These are phyloP conservation scores for Drosophila cognata DNA, from an alignment of 2,888 invertebrate species.

Conservation along the genomic window DNA sequence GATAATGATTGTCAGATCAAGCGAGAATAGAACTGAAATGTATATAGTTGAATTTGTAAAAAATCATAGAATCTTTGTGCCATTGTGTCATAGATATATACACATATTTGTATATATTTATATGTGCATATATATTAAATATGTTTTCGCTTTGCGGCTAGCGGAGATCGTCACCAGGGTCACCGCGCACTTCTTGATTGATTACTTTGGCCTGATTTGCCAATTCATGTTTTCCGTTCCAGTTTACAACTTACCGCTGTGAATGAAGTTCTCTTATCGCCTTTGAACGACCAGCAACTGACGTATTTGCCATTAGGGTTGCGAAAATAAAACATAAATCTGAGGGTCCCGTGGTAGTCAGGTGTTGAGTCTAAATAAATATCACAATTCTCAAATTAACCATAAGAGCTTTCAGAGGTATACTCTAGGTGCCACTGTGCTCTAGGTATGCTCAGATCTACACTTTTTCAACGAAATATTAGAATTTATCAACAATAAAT, in stretches of 20 bases:
- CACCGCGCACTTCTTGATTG: conserved; percentile 46
- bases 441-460: neutral
- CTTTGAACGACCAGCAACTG: neutral
- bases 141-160: conserved; percentile 5
- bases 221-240: neutral
- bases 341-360: too few relatives aligned
- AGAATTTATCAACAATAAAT: neutral
- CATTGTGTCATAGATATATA: neutral
- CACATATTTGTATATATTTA: neutral
- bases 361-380: neutral
- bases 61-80: neutral
- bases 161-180: neutral
- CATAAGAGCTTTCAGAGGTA: neutral
- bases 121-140: neutral
- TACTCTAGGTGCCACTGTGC: neutral
- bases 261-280: conserved; percentile 2
- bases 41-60: neutral
- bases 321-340: neutral
- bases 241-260: neutral
- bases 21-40: neutral
- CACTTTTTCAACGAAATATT: neutral
- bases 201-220: conserved; percentile 28
- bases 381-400: neutral
- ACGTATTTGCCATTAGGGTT: conserved; percentile 2
- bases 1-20: conserved; percentile 1